phyloP scores from a whole-genome alignment of 2,888 invertebrate genomes.

The Mimachlamys varia region DNA sequence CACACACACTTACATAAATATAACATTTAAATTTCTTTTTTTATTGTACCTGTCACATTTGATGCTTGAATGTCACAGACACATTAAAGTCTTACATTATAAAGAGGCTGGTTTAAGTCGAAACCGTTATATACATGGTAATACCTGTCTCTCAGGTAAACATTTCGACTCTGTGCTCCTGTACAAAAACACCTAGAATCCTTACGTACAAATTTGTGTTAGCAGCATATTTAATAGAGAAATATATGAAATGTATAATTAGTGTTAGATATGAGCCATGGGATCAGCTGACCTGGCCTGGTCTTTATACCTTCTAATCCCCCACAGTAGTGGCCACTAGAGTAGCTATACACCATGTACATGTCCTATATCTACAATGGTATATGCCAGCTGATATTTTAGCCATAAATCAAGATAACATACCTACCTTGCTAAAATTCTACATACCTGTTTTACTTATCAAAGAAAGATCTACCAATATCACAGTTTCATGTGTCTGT shows the following conservation, averaged over 20 bases:
- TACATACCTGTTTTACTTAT: constrained; percentile 31
- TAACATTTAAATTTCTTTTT: no score
- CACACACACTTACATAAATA: not conserved
- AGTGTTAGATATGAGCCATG: no score
- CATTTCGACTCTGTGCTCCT: not conserved
- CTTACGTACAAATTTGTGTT: not conserved
- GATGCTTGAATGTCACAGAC: not conserved
- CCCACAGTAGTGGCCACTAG: not conserved
- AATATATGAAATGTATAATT: no score
- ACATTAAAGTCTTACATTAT: not conserved
- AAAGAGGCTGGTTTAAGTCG: not conserved
- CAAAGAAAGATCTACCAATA: not conserved
- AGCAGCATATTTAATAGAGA: not conserved
- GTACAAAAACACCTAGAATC: not conserved
- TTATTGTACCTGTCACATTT: not conserved
- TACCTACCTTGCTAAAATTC: constrained; percentile 26
- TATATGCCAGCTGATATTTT: not conserved
- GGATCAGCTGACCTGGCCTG: not conserved
- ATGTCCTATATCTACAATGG: not conserved
- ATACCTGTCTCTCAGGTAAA: not conserved
- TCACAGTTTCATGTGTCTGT: constrained; percentile 3
- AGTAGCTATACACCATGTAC: not conserved
- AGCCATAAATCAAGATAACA: constrained; percentile 22
- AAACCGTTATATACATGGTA: not conserved
- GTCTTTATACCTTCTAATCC: not conserved